Evolutionary conservation across 1,140 invertebrate genomes (phyloP).

Genomic region (Pseudomyrmex concolor): DNA sequence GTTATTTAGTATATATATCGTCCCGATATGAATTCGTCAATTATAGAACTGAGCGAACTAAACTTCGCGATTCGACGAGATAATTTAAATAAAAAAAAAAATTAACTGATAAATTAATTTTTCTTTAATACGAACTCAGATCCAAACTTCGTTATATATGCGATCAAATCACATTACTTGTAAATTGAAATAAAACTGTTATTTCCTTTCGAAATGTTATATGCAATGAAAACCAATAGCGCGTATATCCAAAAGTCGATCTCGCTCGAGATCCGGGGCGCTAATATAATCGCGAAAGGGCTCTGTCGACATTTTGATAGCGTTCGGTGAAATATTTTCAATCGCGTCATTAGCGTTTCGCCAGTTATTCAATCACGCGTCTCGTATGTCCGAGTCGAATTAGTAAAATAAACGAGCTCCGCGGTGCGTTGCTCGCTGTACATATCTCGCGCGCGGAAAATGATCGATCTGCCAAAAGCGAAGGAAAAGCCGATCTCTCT

Average conservation of each 20-base stretch:
- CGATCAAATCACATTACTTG: not conserved
- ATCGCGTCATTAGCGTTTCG: conserved; percentile 9
- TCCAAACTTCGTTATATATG: not conserved
- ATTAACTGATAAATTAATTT: not conserved
- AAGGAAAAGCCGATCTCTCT: conserved; percentile 30
- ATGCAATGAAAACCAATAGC: not conserved
- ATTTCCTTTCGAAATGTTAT: not conserved
- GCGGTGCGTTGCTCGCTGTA: not conserved
- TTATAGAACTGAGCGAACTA: not conserved
- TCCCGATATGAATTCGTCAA: not conserved
- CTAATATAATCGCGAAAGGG: not conserved
- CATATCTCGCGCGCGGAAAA: conserved; percentile 3
- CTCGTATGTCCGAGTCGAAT: conserved; percentile 32
- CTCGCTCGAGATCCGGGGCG: not conserved
- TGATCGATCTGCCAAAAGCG: conserved; percentile 48
- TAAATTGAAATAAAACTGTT: conserved; percentile 7
- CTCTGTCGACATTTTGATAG: not conserved
- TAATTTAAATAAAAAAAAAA: not conserved
- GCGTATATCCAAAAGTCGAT: not conserved
- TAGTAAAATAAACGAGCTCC: conserved; percentile 56
- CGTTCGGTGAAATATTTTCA: conserved; percentile 15
- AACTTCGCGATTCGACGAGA: not conserved
- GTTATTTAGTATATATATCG: not conserved
- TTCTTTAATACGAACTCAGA: not conserved
- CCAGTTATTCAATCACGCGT: conserved; percentile 12